Evolutionary conservation across 2,113 vertebrate species (phyloP).

Genomic region (Condylura cristata): DNA sequence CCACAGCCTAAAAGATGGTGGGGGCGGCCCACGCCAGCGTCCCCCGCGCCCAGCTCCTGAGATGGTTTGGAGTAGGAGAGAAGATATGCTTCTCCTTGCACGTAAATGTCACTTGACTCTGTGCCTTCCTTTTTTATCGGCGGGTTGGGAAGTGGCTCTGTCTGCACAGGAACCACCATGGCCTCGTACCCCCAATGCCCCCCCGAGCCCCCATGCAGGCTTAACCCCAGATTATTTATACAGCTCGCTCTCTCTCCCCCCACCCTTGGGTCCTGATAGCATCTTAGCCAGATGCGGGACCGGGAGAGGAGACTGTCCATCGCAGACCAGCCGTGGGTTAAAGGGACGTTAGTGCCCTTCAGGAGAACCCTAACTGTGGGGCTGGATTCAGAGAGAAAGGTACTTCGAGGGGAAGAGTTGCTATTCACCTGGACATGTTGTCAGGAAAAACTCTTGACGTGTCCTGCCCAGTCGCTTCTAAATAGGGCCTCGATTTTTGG

Average conservation of each 20-base stretch:
- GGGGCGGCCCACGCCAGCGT: neutral
- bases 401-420: neutral
- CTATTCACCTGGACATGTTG: neutral
- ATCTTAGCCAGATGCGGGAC: constrained; percentile 39
- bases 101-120: constrained; percentile 49
- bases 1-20: neutral
- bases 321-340: constrained; percentile 58
- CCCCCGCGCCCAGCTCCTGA: neutral
- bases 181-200: constrained; percentile 31
- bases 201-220: neutral
- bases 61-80: neutral
- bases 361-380: constrained; percentile 5
- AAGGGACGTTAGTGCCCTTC: constrained; percentile 51
- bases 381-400: neutral
- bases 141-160: neutral
- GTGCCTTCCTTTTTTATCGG: neutral
- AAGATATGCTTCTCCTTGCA: neutral
- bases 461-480: neutral
- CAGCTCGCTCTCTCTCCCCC: neutral
- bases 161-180: neutral
- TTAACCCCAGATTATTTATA: constrained; percentile 34
- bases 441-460: too few species aligned
- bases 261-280: neutral
- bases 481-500: neutral
- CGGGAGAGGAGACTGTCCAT: constrained; percentile 35